phyloP scores from a whole-genome alignment of 2,797 vertebrate species.

The Smutsia gigantea region DNA sequence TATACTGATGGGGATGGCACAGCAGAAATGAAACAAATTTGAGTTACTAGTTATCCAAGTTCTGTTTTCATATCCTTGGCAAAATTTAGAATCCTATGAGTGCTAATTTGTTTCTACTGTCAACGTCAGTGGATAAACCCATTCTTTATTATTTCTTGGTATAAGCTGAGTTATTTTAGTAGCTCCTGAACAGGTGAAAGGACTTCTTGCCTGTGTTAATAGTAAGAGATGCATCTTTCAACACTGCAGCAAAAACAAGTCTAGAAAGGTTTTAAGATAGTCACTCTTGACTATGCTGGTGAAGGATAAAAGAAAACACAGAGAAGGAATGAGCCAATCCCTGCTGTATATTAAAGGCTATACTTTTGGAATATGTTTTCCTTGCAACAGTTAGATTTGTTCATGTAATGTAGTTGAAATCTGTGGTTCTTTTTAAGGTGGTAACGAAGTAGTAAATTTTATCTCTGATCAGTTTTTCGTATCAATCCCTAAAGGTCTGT shows the following conservation, averaged over 20 bases:
- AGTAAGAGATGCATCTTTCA: not conserved
- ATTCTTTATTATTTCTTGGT: conserved; percentile 30
- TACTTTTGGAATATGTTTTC: conserved; percentile 8
- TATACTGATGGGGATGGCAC: not conserved
- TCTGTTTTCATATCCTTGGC: conserved; percentile 4
- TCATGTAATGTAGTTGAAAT: not conserved
- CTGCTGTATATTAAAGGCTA: not conserved
- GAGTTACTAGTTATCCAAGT: not conserved
- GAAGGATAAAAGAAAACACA: conserved; percentile 21
- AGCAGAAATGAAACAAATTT: conserved; percentile 4
- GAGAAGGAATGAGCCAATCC: not conserved
- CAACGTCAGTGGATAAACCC: not conserved
- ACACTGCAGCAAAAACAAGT: not conserved
- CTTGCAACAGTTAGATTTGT: not conserved
- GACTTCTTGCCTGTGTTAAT: not conserved
- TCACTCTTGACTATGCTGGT: not conserved
- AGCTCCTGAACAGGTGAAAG: not conserved
- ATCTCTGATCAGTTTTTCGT: not conserved
- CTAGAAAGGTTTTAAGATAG: not conserved
- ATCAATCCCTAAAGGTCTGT: not conserved
- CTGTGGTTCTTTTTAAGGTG: not conserved
- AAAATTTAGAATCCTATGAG: not conserved
- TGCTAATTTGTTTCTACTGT: conserved; percentile 12
- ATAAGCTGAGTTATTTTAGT: not conserved
- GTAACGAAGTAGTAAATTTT: not conserved